Conservation (phyloP, 2,888 invertebrate genomes). For the Eupithecia abbreviata region DNA sequence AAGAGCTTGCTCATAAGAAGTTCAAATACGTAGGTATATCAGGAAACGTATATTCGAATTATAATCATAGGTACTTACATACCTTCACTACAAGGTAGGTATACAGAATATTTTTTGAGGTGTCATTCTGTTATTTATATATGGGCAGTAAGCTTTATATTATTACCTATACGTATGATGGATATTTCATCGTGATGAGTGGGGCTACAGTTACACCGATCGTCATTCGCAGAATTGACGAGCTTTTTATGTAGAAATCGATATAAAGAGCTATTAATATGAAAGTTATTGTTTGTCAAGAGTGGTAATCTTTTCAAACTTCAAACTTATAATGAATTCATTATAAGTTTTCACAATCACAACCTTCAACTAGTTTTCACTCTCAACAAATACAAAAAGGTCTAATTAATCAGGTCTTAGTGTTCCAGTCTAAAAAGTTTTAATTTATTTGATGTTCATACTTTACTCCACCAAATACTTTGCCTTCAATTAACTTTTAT, state of each 20-base stretch:
- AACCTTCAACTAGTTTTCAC: neutral
- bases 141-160: slow-evolving; percentile 19
- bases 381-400: neutral
- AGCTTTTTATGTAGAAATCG: neutral
- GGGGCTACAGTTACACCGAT: slow-evolving; percentile 25
- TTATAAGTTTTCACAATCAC: neutral
- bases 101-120: neutral
- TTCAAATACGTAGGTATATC: neutral
- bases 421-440: neutral
- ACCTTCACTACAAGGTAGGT: neutral
- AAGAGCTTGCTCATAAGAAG: neutral
- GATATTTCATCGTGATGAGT: slow-evolving; percentile 31
- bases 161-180: slow-evolving; percentile 22
- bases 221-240: neutral
- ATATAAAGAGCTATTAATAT: neutral
- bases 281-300: neutral
- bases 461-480: neutral
- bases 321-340: neutral
- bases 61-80: neutral
- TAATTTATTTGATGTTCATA: neutral
- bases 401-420: neutral
- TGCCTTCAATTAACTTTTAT: neutral
- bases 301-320: neutral
- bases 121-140: neutral
- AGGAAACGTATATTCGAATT: too few relatives aligned